Conservation (phyloP, 2,888 invertebrate genomes). For the Cordilura impudica region DNA sequence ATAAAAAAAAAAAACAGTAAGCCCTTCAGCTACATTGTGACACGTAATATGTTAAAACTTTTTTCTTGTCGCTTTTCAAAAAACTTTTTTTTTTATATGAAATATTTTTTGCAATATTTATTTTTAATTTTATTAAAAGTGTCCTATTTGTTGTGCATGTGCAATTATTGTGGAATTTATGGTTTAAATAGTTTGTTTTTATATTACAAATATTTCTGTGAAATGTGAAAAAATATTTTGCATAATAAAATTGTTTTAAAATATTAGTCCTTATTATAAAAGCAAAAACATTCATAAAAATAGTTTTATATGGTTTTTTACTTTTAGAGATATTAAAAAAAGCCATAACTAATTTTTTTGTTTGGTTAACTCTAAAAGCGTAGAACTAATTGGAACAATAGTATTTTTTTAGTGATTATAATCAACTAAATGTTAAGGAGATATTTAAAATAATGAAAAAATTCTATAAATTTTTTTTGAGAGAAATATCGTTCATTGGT, state of each 20-base stretch:
- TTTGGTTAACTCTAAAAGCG: no score
- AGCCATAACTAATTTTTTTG: no score
- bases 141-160: neutral
- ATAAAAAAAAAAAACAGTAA: slow-evolving; percentile 18
- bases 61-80: slow-evolving; percentile 2
- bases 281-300: no score
- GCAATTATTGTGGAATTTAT: slow-evolving; percentile 34
- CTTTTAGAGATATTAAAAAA: no score
- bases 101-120: slow-evolving; percentile 7
- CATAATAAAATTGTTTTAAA: neutral
- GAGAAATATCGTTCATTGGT: no score
- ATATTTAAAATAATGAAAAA: no score
- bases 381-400: no score
- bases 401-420: no score
- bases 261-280: no score
- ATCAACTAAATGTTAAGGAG: no score
- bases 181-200: slow-evolving; percentile 20
- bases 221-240: neutral
- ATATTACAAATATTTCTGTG: slow-evolving; percentile 2
- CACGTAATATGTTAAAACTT: slow-evolving; percentile 30
- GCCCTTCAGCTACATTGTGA: slow-evolving; percentile 24
- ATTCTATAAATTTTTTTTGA: no score
- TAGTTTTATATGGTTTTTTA: no score
- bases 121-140: slow-evolving; percentile 46
- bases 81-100: neutral